phyloP scores from a whole-genome alignment of 2,797 vertebrate species.

The Muraenolepis orangiensis region DNA sequence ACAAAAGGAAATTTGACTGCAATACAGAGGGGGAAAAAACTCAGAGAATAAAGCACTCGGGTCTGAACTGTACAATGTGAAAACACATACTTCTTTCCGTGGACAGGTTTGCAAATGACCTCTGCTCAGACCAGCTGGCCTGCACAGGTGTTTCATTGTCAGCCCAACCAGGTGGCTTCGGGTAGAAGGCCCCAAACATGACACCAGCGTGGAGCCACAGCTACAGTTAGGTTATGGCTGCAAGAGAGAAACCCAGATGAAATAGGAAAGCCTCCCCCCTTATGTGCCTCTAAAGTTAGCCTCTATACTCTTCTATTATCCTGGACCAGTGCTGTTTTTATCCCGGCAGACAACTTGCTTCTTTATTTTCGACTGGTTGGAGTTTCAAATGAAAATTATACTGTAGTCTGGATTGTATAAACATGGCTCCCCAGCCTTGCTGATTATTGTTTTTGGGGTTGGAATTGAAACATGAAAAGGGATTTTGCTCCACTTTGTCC shows the following conservation, averaged over 20 bases:
- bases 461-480: neutral
- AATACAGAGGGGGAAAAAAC: neutral
- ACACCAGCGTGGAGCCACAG: neutral
- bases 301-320: neutral
- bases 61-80: neutral
- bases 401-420: constrained; percentile 6
- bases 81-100: neutral
- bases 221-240: constrained; percentile 13
- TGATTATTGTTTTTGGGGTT: constrained; percentile 3
- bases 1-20: neutral
- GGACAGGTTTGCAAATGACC: neutral
- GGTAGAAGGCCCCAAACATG: neutral
- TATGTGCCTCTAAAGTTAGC: neutral
- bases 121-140: neutral
- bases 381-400: constrained; percentile 18
- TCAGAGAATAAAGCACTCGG: neutral
- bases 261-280: neutral
- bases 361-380: constrained; percentile 5
- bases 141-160: neutral
- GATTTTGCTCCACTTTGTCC: neutral
- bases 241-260: neutral
- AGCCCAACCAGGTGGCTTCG: neutral
- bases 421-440: neutral
- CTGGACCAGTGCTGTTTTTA: neutral
- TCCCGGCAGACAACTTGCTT: neutral